Conservation (phyloP, 2,113 vertebrate species). For the Salvelinus fontinalis region DNA sequence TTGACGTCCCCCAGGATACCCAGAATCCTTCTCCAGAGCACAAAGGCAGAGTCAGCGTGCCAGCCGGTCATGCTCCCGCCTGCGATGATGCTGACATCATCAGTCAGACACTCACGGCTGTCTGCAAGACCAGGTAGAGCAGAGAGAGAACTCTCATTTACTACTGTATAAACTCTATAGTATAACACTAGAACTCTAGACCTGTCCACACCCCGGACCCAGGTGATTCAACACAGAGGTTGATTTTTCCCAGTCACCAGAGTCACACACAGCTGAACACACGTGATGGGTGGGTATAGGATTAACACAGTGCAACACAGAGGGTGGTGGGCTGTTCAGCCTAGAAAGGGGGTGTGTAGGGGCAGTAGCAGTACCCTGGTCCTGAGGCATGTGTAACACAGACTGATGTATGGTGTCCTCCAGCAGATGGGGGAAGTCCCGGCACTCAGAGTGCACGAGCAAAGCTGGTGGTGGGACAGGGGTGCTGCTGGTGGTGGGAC, state of each 20-base stretch:
- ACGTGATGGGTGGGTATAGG: background rate
- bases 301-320: background rate
- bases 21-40: slow-evolving; percentile 93
- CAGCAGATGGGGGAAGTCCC: slow-evolving; percentile 71
- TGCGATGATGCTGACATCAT: slow-evolving; percentile 95
- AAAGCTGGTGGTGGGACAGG: slow-evolving; percentile 69
- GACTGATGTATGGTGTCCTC: slow-evolving; percentile 78
- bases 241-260: slow-evolving; percentile 80
- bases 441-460: slow-evolving; percentile 75
- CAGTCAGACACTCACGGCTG: slow-evolving; percentile 90
- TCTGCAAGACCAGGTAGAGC: slow-evolving; percentile 70
- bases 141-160: background rate
- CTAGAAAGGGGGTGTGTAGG: background rate
- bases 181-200: background rate
- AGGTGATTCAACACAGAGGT: too few species aligned
- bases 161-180: background rate
- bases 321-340: background rate
- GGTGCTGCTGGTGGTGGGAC: slow-evolving; percentile 66
- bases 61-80: slow-evolving; percentile 93
- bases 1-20: slow-evolving; percentile 97
- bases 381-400: slow-evolving; percentile 76
- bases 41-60: slow-evolving; percentile 94
- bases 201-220: slow-evolving; percentile 54
- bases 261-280: background rate
- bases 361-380: slow-evolving; percentile 53